Conservation (phyloP, 2,888 invertebrate genomes). For the Byasa hedistus region DNA sequence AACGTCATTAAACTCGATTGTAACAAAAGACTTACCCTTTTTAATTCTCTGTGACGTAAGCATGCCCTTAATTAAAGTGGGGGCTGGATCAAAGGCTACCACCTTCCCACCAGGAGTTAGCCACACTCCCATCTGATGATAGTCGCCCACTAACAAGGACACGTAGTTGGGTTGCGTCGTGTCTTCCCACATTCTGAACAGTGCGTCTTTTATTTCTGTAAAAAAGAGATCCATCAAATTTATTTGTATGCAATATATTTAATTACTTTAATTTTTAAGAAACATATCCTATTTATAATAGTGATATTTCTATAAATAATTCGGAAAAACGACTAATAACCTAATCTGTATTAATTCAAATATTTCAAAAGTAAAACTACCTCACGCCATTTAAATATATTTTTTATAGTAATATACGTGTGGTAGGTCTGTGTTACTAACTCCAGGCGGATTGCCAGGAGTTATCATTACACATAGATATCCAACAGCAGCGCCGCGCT, state of each 20-base stretch:
- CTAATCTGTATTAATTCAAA: too few relatives aligned
- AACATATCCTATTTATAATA: too few relatives aligned
- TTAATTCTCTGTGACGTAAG: constrained; percentile 57
- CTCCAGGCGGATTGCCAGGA: too few relatives aligned
- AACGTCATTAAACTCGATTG: not conserved
- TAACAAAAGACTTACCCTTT: constrained; percentile 51
- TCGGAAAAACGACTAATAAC: too few relatives aligned
- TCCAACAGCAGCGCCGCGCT: too few relatives aligned
- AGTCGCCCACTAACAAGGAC: constrained; percentile 62
- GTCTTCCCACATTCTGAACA: constrained; percentile 65
- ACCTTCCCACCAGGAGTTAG: constrained; percentile 63
- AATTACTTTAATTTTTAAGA: too few relatives aligned
- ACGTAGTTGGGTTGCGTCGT: constrained; percentile 50
- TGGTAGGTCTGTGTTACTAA: too few relatives aligned
- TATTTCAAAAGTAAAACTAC: too few relatives aligned
- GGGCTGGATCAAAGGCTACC: constrained; percentile 70
- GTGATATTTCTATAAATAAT: too few relatives aligned
- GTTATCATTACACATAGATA: too few relatives aligned
- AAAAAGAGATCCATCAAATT: not conserved
- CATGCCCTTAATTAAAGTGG: constrained; percentile 56
- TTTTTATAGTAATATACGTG: too few relatives aligned
- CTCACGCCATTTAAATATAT: too few relatives aligned
- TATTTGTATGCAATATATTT: not conserved
- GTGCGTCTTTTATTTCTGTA: constrained; percentile 67
- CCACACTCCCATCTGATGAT: constrained; percentile 72